phyloP scores from a whole-genome alignment of 2,113 vertebrate species.

The Xiphophorus couchianus region DNA sequence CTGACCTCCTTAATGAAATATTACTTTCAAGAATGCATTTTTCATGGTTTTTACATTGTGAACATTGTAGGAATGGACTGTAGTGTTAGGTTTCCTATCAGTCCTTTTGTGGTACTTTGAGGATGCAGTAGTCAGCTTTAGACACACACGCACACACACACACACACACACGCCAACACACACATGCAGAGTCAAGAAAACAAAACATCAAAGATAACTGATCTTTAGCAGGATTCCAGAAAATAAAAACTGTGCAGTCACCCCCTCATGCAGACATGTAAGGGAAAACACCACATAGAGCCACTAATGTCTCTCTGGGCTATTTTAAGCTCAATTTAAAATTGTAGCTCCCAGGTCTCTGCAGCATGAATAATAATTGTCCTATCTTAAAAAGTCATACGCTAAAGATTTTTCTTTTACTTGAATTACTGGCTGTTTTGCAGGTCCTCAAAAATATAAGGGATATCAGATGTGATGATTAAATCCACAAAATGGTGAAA shows the following conservation, averaged over 20 bases:
- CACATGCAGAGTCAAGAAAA: background rate
- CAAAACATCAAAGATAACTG: slow-evolving; percentile 26
- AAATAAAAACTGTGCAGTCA: background rate
- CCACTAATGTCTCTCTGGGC: slow-evolving; percentile 32
- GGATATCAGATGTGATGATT: background rate
- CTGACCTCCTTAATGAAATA: background rate
- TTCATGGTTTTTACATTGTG: too few species aligned
- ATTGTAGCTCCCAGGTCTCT: slow-evolving; percentile 27
- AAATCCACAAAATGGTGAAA: background rate
- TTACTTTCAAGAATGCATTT: slow-evolving; percentile 1
- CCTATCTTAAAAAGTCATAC: slow-evolving; percentile 1
- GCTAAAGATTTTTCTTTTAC: slow-evolving; percentile 2
- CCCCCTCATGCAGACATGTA: slow-evolving; percentile 13
- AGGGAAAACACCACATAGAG: slow-evolving; percentile 4
- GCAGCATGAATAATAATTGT: slow-evolving; percentile 26
- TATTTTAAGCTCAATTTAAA: slow-evolving; percentile 54
- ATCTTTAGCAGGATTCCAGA: background rate
- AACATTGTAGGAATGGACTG: background rate
- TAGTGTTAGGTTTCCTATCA: background rate
- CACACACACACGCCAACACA: background rate
- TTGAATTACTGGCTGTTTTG: slow-evolving; percentile 6
- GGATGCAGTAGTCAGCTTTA: background rate
- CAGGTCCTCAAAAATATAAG: background rate
- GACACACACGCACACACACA: background rate
- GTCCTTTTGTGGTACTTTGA: background rate